These are phyloP conservation scores for Lasius fuliginosus DNA, from an alignment of 2,888 invertebrate genomes.

Conservation along the genomic window DNA sequence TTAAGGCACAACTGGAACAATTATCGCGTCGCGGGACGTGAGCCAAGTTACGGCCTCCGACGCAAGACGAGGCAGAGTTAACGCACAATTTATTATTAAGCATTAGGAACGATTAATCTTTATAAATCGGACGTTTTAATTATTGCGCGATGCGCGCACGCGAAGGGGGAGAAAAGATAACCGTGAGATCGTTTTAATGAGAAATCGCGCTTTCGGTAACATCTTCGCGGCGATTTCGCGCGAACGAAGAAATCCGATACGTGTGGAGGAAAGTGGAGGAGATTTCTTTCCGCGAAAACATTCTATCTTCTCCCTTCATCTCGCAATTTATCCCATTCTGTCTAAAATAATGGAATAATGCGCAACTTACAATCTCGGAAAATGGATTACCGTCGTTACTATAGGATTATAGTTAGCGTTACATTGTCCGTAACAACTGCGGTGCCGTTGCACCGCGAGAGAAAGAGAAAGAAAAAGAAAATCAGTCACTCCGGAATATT, in stretches of 20 bases:
- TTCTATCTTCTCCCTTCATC: conserved; percentile 10
- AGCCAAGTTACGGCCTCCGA: conserved; percentile 7
- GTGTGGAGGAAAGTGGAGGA: not conserved
- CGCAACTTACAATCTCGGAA: conserved; percentile 2
- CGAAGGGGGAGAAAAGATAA: not conserved
- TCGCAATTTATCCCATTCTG: conserved; percentile 19
- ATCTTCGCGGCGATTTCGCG: not conserved
- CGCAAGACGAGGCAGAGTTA: conserved; percentile 3
- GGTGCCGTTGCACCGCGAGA: conserved; percentile 2
- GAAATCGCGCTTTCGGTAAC: not conserved
- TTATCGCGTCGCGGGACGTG: conserved; percentile 49
- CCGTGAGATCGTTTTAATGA: conserved; percentile 33
- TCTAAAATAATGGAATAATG: conserved; percentile 5
- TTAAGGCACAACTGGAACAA: conserved; percentile 50
- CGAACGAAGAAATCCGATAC: not conserved
- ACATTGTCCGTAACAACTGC: conserved; percentile 29
- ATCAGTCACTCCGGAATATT: conserved; percentile 16
- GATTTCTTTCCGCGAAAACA: conserved; percentile 17
- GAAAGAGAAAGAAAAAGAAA: conserved; percentile 8
- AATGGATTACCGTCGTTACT: conserved; percentile 23
- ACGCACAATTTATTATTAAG: conserved; percentile 50
- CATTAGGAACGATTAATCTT: conserved; percentile 52
- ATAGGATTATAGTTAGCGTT: not conserved
- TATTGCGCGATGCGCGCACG: not conserved
- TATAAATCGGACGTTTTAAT: conserved; percentile 50